A percentile compares a stretch with the other conserved stretches of the same genome.
These are phyloP conservation scores for Danio choprae DNA, from an alignment of 2,797 vertebrate genomes.

Conservation along the genomic window DNA sequence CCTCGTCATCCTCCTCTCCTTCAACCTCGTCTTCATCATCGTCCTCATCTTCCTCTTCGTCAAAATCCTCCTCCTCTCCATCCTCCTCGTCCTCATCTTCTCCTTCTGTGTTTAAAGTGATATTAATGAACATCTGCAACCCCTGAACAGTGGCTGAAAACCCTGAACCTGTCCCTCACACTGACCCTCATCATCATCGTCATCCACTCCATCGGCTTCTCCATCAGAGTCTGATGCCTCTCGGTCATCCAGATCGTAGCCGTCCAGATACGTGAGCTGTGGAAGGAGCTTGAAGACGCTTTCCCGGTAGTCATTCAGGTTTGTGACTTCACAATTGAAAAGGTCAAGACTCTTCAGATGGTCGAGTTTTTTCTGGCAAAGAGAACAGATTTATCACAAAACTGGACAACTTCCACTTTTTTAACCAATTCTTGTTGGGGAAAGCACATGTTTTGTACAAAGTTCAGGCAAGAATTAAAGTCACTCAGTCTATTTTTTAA, in stretches of 20 bases:
- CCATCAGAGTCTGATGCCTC: constrained; percentile 91
- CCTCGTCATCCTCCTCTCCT: constrained; percentile 87
- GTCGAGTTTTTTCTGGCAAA: constrained; percentile 88
- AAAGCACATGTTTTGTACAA: neutral
- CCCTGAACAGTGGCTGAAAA: neutral
- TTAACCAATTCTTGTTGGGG: neutral
- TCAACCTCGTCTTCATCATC: constrained; percentile 87
- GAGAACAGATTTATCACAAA: constrained; percentile 4
- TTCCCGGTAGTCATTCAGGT: constrained; percentile 91
- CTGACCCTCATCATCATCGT: constrained; percentile 79
- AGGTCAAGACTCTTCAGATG: constrained; percentile 92
- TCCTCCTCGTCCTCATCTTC: constrained; percentile 87
- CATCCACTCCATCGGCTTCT: constrained; percentile 85
- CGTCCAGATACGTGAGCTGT: constrained; percentile 91
- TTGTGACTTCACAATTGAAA: constrained; percentile 96
- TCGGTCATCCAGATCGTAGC: constrained; percentile 87
- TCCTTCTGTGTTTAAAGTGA: constrained; percentile 72
- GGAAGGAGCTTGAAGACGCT: constrained; percentile 91
- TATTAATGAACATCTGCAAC: neutral
- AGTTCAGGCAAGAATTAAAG: too few relatives aligned
- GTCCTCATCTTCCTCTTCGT: constrained; percentile 86
- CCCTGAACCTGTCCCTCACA: neutral
- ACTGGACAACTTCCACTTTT: neutral
- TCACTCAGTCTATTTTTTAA: too few relatives aligned
- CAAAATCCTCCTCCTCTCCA: constrained; percentile 85